These are phyloP conservation scores for Endomychus coccineus DNA, from an alignment of 2,888 invertebrate species.

Conservation along the genomic window DNA sequence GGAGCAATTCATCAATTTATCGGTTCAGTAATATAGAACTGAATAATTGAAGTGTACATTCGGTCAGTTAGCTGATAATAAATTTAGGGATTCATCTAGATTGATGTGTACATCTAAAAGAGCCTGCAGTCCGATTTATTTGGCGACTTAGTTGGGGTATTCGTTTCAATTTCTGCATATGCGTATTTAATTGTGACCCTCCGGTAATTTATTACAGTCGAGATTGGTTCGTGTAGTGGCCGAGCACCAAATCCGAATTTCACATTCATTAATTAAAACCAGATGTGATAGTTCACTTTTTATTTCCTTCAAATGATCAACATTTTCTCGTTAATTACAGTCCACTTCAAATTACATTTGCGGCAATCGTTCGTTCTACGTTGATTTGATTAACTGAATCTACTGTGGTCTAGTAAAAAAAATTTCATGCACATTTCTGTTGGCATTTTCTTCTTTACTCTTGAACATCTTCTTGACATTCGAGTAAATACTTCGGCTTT, in stretches of 20 bases:
- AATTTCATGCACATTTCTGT: too few species aligned
- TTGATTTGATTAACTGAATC: too few species aligned
- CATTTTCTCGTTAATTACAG: too few species aligned
- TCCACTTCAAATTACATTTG: too few species aligned
- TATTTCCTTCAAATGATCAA: slow-evolving; percentile 31
- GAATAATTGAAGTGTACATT: not conserved
- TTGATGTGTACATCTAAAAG: slow-evolving; percentile 34
- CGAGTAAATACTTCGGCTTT: too few species aligned
- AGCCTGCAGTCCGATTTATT: slow-evolving; percentile 34
- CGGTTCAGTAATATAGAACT: too few species aligned
- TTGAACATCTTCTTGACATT: too few species aligned
- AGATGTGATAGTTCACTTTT: slow-evolving; percentile 38
- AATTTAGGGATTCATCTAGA: slow-evolving; percentile 35
- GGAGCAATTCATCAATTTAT: too few species aligned
- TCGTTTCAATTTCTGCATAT: slow-evolving; percentile 42
- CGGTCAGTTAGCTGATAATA: slow-evolving; percentile 28
- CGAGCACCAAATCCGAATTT: slow-evolving; percentile 38
- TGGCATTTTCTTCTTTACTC: too few species aligned
- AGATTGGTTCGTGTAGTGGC: slow-evolving; percentile 38
- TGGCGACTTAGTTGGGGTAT: slow-evolving; percentile 32
- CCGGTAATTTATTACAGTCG: slow-evolving; percentile 37
- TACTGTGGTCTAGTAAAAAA: too few species aligned
- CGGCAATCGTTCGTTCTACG: too few species aligned
- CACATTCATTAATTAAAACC: slow-evolving; percentile 41
- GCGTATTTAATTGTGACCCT: slow-evolving; percentile 41